Evolutionary conservation across 2,113 vertebrate species (phyloP).

Genomic region (Siniperca knerii): DNA sequence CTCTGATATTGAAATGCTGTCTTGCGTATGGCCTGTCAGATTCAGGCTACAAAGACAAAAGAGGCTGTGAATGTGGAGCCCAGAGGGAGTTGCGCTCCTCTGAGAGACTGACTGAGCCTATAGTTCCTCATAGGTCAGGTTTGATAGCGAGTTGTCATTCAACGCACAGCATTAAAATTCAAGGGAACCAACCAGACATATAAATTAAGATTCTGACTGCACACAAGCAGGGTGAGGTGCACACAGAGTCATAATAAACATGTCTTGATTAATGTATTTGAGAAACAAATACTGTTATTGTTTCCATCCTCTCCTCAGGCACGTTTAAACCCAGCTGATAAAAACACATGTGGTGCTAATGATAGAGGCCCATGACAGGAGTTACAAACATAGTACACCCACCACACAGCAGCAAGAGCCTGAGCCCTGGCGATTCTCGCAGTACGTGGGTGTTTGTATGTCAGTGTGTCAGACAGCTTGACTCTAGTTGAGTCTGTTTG

Average conservation of each 20-base stretch:
- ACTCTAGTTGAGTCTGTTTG: constrained; percentile 63
- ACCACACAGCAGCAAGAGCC: constrained; percentile 58
- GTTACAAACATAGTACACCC: constrained; percentile 74
- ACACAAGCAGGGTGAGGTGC: constrained; percentile 35
- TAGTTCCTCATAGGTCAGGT: constrained; percentile 58
- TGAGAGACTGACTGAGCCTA: constrained; percentile 45
- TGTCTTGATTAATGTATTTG: constrained; percentile 70
- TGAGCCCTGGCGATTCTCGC: constrained; percentile 55
- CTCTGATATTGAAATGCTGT: constrained; percentile 65
- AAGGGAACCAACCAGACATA: constrained; percentile 30
- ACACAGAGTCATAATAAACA: constrained; percentile 65
- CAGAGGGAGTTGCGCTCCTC: constrained; percentile 41
- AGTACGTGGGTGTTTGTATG: constrained; percentile 75
- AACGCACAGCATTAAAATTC: constrained; percentile 48
- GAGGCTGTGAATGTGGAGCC: constrained; percentile 50
- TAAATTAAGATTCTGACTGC: constrained; percentile 46
- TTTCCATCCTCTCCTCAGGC: constrained; percentile 60
- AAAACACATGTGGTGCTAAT: constrained; percentile 73
- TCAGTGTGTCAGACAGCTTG: constrained; percentile 78
- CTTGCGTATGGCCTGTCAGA: constrained; percentile 36
- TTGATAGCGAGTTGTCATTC: constrained; percentile 61
- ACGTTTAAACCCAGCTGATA: constrained; percentile 65
- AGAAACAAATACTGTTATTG: constrained; percentile 70
- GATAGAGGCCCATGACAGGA: constrained; percentile 75
- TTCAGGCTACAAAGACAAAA: constrained; percentile 56